Percentiles rank a stretch among this genome's conserved stretches.
Conservation (phyloP, 2,888 invertebrate genomes). For the Ceriagrion tenellum region DNA sequence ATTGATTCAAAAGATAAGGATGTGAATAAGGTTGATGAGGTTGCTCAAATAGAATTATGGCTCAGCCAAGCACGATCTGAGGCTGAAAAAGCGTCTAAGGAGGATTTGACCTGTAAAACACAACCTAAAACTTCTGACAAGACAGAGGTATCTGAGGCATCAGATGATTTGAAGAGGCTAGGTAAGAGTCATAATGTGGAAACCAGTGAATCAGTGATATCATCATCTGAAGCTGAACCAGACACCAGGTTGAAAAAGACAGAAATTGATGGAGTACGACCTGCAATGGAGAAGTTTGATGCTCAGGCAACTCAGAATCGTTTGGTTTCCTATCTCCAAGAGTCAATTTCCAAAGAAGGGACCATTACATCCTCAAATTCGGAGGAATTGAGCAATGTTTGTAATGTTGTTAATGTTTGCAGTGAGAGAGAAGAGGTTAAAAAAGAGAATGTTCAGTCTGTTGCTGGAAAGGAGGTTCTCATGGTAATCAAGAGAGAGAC, state of each 20-base stretch:
- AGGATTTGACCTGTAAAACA: not conserved
- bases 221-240: not conserved
- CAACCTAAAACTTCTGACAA: not conserved
- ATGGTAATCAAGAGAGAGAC: not conserved
- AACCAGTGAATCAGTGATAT: not conserved
- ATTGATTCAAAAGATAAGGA: conserved; percentile 47
- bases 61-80: conserved; percentile 52
- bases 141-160: conserved; percentile 41
- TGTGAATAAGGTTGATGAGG: conserved; percentile 56
- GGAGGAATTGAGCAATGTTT: not conserved
- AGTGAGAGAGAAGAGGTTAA: conserved; percentile 15
- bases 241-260: not conserved
- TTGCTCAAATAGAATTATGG: conserved; percentile 58
- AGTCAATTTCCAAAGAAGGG: not conserved
- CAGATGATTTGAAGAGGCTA: conserved; percentile 15
- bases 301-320: not conserved
- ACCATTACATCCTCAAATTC: not conserved
- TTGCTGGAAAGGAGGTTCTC: not conserved
- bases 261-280: not conserved
- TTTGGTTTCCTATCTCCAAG: not conserved
- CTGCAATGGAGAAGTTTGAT: not conserved
- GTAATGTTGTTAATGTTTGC: too few species aligned
- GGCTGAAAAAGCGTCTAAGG: conserved; percentile 14
- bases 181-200: not conserved
- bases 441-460: conserved; percentile 14